Base-by-base conservation (phyloP, 2,888 invertebrate genomes). In the Corythucha ciliata region DNA sequence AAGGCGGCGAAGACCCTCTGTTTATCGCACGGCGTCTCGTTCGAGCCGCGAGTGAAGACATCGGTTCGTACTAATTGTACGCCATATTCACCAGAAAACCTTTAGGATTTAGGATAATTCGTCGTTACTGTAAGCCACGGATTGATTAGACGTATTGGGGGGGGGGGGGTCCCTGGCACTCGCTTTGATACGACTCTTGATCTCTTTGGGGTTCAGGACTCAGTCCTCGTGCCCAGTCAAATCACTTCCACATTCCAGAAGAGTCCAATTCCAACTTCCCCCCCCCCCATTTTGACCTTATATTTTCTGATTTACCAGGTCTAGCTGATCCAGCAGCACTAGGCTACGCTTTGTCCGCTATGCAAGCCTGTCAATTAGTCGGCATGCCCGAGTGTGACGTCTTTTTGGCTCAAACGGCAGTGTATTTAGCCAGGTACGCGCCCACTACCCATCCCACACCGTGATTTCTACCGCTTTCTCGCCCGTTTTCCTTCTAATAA, bases 321-420 rank as follows among this genome's bases (percentile, higher is more conserved):
- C 69, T 83, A 60, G 81, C 75, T 2, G 79, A 81, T 65, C 77
- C 77, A 1, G 72, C 68, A 57, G 82, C 82, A 1, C 58, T 83
- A 34, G 74, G 73, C 26, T 71, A 81, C 60, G 82, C 87, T 0
- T 78, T 86, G 3, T 74, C 83, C 4, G 80, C 85, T 27, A 76
- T 83, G 71, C 81, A 85, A 60, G 85, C 82, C 1, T 85, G 85
- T 63, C 83, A 86, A 65, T 72, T 82, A 55, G 70, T 88, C 32
- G 88, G 88, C 7, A 81, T 81, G 83, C 87, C 87, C 0, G 88
- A 88, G 63, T 79, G 82, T 62, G 82, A 84, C 65, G 80, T 85
- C 10, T 68, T 84, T 46, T 67, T 89, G 22, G 83, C 82, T 12
- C 85, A 88, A 63, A 83, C 83, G 63, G 81, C 80, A 2, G 80